Evolutionary conservation across 1,140 invertebrate genomes (phyloP), one percentile per base, ranked within the genome.

Genomic region (Campodea augens): DNA sequence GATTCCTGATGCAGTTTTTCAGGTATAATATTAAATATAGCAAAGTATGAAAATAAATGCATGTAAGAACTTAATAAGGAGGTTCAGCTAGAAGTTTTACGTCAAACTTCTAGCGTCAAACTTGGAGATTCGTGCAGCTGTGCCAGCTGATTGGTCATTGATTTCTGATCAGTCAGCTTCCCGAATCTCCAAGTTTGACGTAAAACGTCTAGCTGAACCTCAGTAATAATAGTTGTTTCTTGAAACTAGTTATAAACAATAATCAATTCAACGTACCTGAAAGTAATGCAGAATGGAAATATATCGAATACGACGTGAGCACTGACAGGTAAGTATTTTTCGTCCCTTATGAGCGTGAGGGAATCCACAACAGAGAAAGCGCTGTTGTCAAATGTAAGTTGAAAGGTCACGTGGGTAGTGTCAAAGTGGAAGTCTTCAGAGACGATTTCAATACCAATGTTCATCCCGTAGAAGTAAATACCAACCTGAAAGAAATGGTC

Each of bases 211-310:
- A 38, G n/a, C 15, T 19, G 20, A 46, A 32, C 21, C 21, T 18
- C n/a, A n/a, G n/a, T n/a, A n/a, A n/a, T n/a, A n/a, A n/a, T n/a
- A n/a, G n/a, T 44, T 41, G 13, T 44, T 12, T 25, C 19, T 25
- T 13, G 5, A 24, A 24, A 42, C 10, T 24, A 23, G 7, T 10
- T 22, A 44, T 19, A 15, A 20, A n/a, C n/a, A n/a, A n/a, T n/a
- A n/a, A n/a, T n/a, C n/a, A n/a, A n/a, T n/a, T n/a, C 13, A 12
- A 46, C 68, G 67, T 65, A 85, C 78, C 86, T 82, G 64, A 97
- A 96, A 20, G 93, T 85, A 52, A 97, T 83, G 63, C 89, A 91
- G 66, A 97, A 97, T 4, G 93, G 92, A 64, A 97, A 98, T 55
- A 97, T 88, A 60, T 97, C 89, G 54, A 97, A 95, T 7, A 97